Evolutionary conservation across 2,888 invertebrate species (phyloP).

Genomic region (Drosophila mimica): DNA sequence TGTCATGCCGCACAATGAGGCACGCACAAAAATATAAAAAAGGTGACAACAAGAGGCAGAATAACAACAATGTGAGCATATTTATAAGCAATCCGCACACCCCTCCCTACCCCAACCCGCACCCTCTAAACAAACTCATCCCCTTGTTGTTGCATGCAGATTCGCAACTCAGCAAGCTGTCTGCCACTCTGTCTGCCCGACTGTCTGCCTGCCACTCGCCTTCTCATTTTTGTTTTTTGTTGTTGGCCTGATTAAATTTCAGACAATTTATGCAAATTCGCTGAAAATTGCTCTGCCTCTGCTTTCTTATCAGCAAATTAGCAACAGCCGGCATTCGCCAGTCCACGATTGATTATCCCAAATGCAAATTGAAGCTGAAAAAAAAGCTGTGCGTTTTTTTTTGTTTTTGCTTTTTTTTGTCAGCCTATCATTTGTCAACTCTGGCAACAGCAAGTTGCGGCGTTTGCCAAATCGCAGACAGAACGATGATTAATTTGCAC

Average conservation of each 20-base stretch:
- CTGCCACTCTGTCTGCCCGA: background rate
- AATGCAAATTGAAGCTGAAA: constrained; percentile 70
- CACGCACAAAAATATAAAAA: constrained; percentile 28
- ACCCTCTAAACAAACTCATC: constrained; percentile 36
- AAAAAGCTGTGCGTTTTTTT: constrained; percentile 7
- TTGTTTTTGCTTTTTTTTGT: background rate
- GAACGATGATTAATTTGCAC: constrained; percentile 70
- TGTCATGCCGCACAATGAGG: constrained; percentile 52
- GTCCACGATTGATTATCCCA: constrained; percentile 69
- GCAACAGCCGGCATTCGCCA: constrained; percentile 50
- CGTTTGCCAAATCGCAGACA: constrained; percentile 30
- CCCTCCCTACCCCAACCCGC: background rate
- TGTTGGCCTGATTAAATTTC: constrained; percentile 30
- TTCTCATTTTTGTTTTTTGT: background rate
- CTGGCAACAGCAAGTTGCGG: constrained; percentile 31
- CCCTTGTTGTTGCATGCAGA: constrained; percentile 13
- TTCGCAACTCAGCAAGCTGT: constrained; percentile 12
- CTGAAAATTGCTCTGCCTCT: constrained; percentile 13
- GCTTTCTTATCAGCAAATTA: constrained; percentile 61
- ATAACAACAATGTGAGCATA: constrained; percentile 33
- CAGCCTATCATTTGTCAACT: constrained; percentile 54
- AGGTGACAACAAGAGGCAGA: constrained; percentile 39
- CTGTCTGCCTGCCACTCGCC: background rate
- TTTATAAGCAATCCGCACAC: constrained; percentile 32
- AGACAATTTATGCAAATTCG: constrained; percentile 57